These are phyloP conservation scores for Tenthredo notha DNA, from an alignment of 2,888 invertebrate genomes.

Conservation along the genomic window DNA sequence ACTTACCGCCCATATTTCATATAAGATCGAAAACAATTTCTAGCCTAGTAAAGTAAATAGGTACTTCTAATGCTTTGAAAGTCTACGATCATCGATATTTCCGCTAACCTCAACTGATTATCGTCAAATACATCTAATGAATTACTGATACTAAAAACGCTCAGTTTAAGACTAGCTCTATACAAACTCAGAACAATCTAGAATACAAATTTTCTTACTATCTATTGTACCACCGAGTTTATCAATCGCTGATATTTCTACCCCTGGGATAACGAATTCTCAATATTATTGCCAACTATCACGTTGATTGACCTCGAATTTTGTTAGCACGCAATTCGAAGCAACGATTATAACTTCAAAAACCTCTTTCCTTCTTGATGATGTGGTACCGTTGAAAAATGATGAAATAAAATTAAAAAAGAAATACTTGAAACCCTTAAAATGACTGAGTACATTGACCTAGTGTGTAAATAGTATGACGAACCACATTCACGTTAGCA, in stretches of 20 bases:
- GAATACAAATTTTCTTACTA: slow-evolving; percentile 16
- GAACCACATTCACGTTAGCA: background rate
- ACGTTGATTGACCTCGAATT: slow-evolving; percentile 21
- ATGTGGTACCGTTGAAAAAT: background rate
- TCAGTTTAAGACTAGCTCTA: background rate
- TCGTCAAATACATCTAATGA: background rate
- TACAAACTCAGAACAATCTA: background rate
- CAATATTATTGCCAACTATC: slow-evolving; percentile 28
- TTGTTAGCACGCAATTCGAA: slow-evolving; percentile 13
- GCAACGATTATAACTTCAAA: background rate
- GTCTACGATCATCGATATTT: slow-evolving; percentile 14
- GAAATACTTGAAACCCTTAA: background rate
- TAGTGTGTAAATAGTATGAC: background rate
- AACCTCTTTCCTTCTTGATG: background rate
- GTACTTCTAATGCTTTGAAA: background rate
- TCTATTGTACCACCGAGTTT: background rate
- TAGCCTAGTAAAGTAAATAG: no score
- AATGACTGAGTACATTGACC: background rate
- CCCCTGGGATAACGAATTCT: background rate
- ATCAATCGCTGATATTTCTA: background rate
- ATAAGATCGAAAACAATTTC: slow-evolving; percentile 31
- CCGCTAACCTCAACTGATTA: background rate
- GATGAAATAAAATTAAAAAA: background rate
- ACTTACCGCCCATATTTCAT: slow-evolving; percentile 13
- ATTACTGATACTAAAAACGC: slow-evolving; percentile 37